Conservation (phyloP, 2,888 invertebrate species). For the Furcula furcula region DNA sequence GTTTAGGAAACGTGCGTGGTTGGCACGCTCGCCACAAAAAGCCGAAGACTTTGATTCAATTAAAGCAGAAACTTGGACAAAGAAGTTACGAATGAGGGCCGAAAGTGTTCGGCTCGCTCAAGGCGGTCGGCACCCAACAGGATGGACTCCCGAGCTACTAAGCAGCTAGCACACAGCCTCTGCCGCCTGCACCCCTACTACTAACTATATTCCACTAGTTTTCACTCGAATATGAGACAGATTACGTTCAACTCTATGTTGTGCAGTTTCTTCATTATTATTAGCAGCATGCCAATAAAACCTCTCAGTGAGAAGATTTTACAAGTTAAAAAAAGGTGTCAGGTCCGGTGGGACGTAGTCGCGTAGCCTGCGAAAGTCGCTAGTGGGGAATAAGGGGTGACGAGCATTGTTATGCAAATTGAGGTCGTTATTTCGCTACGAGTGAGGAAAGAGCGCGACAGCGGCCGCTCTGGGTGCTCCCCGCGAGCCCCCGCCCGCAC, state of each 20-base stretch:
- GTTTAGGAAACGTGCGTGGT: slow-evolving; percentile 78
- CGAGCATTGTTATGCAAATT: slow-evolving; percentile 81
- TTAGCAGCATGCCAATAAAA: background rate
- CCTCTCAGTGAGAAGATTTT: slow-evolving; percentile 52
- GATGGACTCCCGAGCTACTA: slow-evolving; percentile 23
- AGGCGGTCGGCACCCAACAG: slow-evolving; percentile 21
- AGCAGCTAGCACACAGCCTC: slow-evolving; percentile 24
- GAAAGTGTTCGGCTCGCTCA: slow-evolving; percentile 43
- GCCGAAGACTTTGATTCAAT: slow-evolving; percentile 81
- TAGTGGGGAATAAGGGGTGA: slow-evolving; percentile 77
- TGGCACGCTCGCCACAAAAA: slow-evolving; percentile 78
- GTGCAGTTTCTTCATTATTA: slow-evolving; percentile 7
- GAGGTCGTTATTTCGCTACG: slow-evolving; percentile 81
- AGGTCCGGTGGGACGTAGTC: slow-evolving; percentile 67
- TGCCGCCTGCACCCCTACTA: slow-evolving; percentile 47
- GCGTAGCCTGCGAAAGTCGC: slow-evolving; percentile 72
- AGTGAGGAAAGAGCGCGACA: slow-evolving; percentile 79
- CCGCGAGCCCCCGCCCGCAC: slow-evolving; percentile 47
- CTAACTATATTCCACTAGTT: slow-evolving; percentile 22
- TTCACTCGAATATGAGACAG: slow-evolving; percentile 15
- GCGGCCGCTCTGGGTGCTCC: slow-evolving; percentile 53
- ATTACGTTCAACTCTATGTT: too few species aligned
- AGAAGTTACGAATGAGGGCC: slow-evolving; percentile 67
- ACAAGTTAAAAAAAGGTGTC: slow-evolving; percentile 62
- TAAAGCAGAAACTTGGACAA: slow-evolving; percentile 75